phyloP scores from a whole-genome alignment of 1,140 invertebrate genomes.

The Adelges cooleyi region DNA sequence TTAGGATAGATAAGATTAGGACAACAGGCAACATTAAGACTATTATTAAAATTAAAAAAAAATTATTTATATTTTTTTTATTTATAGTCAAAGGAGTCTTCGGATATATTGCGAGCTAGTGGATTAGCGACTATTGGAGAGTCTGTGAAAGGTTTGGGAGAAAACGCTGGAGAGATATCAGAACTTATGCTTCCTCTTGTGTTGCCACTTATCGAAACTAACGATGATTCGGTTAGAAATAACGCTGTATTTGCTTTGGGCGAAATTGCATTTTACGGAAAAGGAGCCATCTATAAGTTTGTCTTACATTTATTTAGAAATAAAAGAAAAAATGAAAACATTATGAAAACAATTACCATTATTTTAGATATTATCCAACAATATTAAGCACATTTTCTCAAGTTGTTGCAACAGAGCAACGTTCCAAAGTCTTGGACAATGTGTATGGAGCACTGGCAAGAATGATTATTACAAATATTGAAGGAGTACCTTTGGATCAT shows the following conservation, averaged over 20 bases:
- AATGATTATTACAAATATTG: slow-evolving; percentile 53
- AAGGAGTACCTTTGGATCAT: slow-evolving; percentile 51
- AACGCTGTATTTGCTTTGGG: slow-evolving; percentile 67
- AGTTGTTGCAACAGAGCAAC: slow-evolving; percentile 49
- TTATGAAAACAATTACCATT: slow-evolving; percentile 18
- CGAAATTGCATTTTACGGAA: slow-evolving; percentile 53
- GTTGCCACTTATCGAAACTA: slow-evolving; percentile 47
- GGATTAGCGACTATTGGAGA: slow-evolving; percentile 61
- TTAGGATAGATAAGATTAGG: no score
- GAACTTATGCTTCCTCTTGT: slow-evolving; percentile 48
- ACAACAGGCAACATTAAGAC: no score
- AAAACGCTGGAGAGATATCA: slow-evolving; percentile 40
- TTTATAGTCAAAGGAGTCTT: slow-evolving; percentile 47
- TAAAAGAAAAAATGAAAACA: no score
- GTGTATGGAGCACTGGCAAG: slow-evolving; percentile 64
- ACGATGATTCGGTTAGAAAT: slow-evolving; percentile 57
- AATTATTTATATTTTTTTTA: no score
- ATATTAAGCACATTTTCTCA: slow-evolving; percentile 55
- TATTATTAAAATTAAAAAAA: no score
- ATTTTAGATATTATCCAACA: slow-evolving; percentile 48
- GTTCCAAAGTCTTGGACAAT: slow-evolving; percentile 56
- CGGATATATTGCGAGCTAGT: slow-evolving; percentile 44
- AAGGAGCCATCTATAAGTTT: slow-evolving; percentile 37
- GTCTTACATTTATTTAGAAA: not conserved
- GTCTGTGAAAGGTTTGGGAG: slow-evolving; percentile 50